Evolutionary conservation across 2,113 vertebrate genomes (phyloP).

Genomic region (Charina bottae): DNA sequence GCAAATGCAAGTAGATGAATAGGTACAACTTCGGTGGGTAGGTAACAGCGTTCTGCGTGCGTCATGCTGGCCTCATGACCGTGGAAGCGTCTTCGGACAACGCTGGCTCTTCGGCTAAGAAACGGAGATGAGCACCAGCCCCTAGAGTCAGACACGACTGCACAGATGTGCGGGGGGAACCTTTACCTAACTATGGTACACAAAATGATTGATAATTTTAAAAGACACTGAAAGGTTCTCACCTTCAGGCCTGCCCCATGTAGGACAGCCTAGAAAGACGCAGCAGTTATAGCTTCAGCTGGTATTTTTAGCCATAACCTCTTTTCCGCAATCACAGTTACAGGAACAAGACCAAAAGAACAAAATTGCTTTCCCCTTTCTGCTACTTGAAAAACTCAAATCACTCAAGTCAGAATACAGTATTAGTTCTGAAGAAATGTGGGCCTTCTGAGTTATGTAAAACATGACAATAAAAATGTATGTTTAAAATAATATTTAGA

Average conservation of each 20-base stretch:
- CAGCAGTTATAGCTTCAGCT: not conserved
- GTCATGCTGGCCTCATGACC: too few species aligned
- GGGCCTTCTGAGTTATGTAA: not conserved
- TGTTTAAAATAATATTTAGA: not conserved
- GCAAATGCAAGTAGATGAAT: too few species aligned
- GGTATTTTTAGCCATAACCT: not conserved
- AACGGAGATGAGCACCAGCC: too few species aligned
- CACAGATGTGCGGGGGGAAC: too few species aligned
- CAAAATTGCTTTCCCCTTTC: not conserved
- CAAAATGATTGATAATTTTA: constrained; percentile 19
- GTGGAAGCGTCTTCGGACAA: too few species aligned
- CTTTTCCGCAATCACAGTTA: not conserved
- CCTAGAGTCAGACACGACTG: too few species aligned
- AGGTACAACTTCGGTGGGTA: too few species aligned
- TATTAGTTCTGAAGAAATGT: not conserved
- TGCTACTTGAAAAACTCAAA: not conserved
- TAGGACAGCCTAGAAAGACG: too few species aligned
- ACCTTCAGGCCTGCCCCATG: not conserved
- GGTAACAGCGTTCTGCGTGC: too few species aligned
- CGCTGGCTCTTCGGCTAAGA: too few species aligned
- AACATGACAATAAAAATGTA: not conserved
- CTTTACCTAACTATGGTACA: too few species aligned
- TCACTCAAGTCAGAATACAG: not conserved
- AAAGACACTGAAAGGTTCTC: not conserved
- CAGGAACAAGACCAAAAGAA: not conserved